Base-by-base conservation (phyloP, 2,888 invertebrate genomes). In the Protonemura montana region DNA sequence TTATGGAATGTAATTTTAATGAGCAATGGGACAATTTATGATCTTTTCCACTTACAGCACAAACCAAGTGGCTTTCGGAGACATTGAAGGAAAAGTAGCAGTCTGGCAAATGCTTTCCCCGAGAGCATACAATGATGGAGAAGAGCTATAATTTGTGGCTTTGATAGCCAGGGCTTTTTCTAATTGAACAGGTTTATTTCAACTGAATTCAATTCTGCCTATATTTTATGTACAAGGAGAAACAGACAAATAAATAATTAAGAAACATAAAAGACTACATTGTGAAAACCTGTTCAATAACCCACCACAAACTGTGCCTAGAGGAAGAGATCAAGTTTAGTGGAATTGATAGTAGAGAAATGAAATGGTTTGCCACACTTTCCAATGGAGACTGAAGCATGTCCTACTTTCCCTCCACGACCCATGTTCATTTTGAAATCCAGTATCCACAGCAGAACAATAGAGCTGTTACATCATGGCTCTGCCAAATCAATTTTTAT, bases 61-160 rank as follows among this genome's bases (percentile, higher is more conserved):
- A 3, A 59, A 59, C 13, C 59, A 59, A 59, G 59, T 85, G n/a
- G 87, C 86, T 10, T 76, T 77, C 1, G 87, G 87, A 59, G 85
- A 86, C 26, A 41, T 77, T 13, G 13, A 35, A 29, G 87, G 87
- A 28, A 86, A 77, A 76, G 82, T 86, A 21, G 59, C 42, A 21
- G 81, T 87, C 25, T 87, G 87, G 87, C 89, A 91, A 28, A 84
- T 76, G 13, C 84, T 76, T 21, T 76, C 59, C 13, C 59, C 59
- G 2, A 26, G 59, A 84, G 5, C 83, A 5, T 83, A 59, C 26
- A 42, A 41, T 25, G 30, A 81, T 30, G 28, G 16, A 59, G 59
- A 59, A 59, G 59, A 59, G 21, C 59, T 59, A 1, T 59, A 13
- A 59, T 1, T 2, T 59, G 2, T 59, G 3, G 6, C 21, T 59